Base-by-base conservation (phyloP, 2,888 invertebrate species). In the Abscondita cerata region DNA sequence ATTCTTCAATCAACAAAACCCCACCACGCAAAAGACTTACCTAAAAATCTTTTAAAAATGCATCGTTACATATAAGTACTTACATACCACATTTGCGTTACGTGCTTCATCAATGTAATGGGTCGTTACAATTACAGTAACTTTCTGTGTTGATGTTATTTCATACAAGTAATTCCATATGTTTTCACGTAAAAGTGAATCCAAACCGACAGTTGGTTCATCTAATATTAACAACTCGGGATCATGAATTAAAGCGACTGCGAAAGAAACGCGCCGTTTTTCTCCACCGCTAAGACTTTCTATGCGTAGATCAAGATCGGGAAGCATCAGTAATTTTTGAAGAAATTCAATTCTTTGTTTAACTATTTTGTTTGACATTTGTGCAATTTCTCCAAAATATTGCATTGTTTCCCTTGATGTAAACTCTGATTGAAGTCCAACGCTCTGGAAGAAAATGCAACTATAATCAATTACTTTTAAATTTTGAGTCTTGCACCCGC, bases 101-200 rank as follows among this genome's bases (percentile, higher is more conserved):
- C 88, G 88, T 2, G 95, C 91, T 81, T 96, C 96, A 76, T 96
- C 96, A 62, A 96, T 95, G 75, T 96, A 96, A 81, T 96, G 96
- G 12, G 96, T 96, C 0, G 96, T 96, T 57, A 96, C 94, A 59
- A 96, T 89, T 53, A 96, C 90, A 3, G 96, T 91, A 61, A 89
- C 87, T 33, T 89, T 87, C 36, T 86, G 84, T 69, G 85, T 84
- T 64, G 85, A 81, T 0, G 93, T 88, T 55, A 93, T 83, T 61
- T 89, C 87, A 96, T n/a, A 9, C 81, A 78, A 90, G 31, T 48
- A 20, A 48, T 25, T 48, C 47, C 47, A 48, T 9, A 48, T 48
- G 92, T 88, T 88, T 79, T 92, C 91, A 78, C 94, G 85, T 54
- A 96, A 81, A 66, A 96, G 86, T 0, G 96, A 96, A 82, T 96